Base-by-base conservation (phyloP, 2,888 invertebrate species). In the Autographa gamma region DNA sequence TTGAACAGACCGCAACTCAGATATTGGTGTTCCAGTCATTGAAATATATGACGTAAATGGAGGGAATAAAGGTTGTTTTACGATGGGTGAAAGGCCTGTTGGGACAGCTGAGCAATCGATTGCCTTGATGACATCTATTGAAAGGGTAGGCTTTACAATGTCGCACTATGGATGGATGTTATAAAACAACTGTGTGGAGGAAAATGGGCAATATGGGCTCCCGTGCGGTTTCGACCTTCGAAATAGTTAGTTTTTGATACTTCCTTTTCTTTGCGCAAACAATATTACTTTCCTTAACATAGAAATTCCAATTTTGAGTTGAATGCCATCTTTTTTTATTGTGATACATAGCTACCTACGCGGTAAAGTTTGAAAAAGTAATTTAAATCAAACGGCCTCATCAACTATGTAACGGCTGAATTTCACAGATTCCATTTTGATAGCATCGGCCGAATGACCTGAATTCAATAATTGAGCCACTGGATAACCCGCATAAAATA, bases 81-180 rank as follows among this genome's bases (percentile, higher is more conserved):
- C 64, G 3, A 41, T 48, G n/a, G 43, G 25, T 16, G 34, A 38
- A 19, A 63, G 38, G 31, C 41, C 38, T 60, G n/a, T 43, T 1
- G 48, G 60, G 60, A 19, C 56, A 67, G 60, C 60, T 65, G 43
- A 74, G 58, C 60, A 66, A 69, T 60, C 48, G 70, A 70, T 67
- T 59, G 70, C 32, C 61, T 70, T 18, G 64, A 68, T 74, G 67
- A 71, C 66, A 60, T 60, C 63, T 66, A 62, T 77, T 76, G 70
- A 77, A 77, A 63, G 41, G 61, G 61, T 61, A 52, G 34, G 66
- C 58, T 73, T 70, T 54, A 54, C 64, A 56, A 9, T 25, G 25
- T 52, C 18, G 25, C 54, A 41, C 63, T 63, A 58, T 25, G 64
- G 25, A 69, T 72, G 56, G 65, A 66, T 66, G 59, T 48, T 76